Evolutionary conservation across 2,797 vertebrate species (phyloP).

Genomic region (Cephalopachus bancanus): DNA sequence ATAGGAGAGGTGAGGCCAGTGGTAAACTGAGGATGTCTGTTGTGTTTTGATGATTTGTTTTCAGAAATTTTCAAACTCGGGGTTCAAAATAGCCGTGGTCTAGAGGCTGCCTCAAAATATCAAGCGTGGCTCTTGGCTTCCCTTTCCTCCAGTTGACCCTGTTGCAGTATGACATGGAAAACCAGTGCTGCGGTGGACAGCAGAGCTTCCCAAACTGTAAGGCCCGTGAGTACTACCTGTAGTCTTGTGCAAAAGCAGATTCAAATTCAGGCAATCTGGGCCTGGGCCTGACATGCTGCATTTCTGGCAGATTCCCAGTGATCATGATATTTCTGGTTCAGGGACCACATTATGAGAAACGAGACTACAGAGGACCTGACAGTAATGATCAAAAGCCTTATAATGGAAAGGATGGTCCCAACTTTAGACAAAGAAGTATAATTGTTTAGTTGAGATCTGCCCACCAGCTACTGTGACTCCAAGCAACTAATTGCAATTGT

Average conservation of each 20-base stretch:
- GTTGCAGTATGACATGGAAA: fast-evolving
- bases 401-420: neutral
- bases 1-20: neutral
- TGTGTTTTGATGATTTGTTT: neutral
- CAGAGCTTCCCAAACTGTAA: neutral
- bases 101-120: neutral
- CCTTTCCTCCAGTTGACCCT: neutral
- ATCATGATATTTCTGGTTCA: neutral
- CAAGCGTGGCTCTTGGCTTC: fast-evolving
- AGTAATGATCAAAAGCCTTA: neutral
- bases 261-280: neutral
- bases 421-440: neutral
- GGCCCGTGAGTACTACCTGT: fast-evolving
- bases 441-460: neutral
- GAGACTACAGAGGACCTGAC: neutral
- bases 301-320: neutral
- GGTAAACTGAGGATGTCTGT: neutral
- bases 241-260: neutral
- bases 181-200: fast-evolving
- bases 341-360: neutral
- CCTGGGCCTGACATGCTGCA: fast-evolving
- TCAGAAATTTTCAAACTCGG: neutral
- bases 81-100: neutral
- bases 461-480: neutral
- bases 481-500: neutral